phyloP scores from a whole-genome alignment of 2,888 invertebrate genomes.

The Drymonia ruficornis region DNA sequence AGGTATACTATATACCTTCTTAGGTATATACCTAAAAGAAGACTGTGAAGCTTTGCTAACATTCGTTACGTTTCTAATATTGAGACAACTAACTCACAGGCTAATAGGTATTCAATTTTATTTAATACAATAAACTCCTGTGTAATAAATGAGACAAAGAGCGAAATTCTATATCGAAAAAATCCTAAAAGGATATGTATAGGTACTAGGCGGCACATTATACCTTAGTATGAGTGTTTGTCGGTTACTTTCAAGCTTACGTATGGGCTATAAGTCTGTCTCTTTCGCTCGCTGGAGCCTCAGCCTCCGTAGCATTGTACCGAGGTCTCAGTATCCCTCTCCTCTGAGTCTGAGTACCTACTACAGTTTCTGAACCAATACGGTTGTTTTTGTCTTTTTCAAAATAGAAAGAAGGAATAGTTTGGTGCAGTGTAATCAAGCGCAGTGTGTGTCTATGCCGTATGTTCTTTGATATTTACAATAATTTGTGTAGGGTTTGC shows the following conservation, averaged over 20 bases:
- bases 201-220: constrained; percentile 26
- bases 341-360: constrained; percentile 30
- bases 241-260: constrained; percentile 51
- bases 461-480: constrained; percentile 10
- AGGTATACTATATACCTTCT: too few species aligned
- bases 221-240: constrained; percentile 36
- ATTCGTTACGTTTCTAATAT: too few species aligned
- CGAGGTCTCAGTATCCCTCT: constrained; percentile 40
- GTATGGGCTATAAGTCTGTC: constrained; percentile 43
- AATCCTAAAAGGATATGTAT: constrained; percentile 45
- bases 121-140: too few species aligned
- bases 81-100: too few species aligned
- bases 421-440: constrained; percentile 17
- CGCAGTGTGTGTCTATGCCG: constrained; percentile 8
- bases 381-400: constrained; percentile 52
- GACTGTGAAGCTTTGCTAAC: too few species aligned
- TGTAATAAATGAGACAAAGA: constrained; percentile 29
- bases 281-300: constrained; percentile 49
- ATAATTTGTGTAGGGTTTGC: background rate
- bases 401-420: constrained; percentile 40
- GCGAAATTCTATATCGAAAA: constrained; percentile 32
- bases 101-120: too few species aligned
- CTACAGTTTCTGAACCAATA: constrained; percentile 61
- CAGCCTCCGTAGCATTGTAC: constrained; percentile 57
- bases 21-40: too few species aligned